Conservation (phyloP, 2,888 invertebrate species). For the Aleiodes alternator region DNA sequence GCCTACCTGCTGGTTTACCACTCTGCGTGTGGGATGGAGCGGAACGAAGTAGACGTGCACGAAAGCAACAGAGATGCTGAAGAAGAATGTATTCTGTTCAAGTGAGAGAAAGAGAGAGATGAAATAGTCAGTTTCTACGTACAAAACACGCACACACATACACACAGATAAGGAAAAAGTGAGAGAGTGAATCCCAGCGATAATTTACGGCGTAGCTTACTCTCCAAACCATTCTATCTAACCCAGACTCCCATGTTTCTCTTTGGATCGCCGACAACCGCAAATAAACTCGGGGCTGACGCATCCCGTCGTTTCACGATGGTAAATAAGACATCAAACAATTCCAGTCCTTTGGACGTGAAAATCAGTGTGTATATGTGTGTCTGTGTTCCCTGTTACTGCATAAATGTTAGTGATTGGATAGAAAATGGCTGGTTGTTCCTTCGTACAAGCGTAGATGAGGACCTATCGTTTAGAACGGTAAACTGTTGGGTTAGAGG, state of each 20-base stretch:
- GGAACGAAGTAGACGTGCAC: slow-evolving; percentile 28
- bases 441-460: slow-evolving; percentile 27
- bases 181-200: slow-evolving; percentile 39
- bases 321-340: slow-evolving; percentile 73
- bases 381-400: slow-evolving; percentile 3
- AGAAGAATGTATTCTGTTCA: neutral
- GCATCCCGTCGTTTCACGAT: slow-evolving; percentile 56
- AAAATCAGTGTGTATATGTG: slow-evolving; percentile 34
- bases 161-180: slow-evolving; percentile 8
- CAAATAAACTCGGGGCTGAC: slow-evolving; percentile 67
- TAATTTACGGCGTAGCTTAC: slow-evolving; percentile 50
- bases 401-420: neutral
- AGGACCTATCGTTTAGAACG: slow-evolving; percentile 35
- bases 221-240: slow-evolving; percentile 46
- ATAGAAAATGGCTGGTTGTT: slow-evolving; percentile 34
- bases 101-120: neutral
- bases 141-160: slow-evolving; percentile 1
- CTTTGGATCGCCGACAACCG: slow-evolving; percentile 55
- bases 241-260: slow-evolving; percentile 63
- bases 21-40: slow-evolving; percentile 24
- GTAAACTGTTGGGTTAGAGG: slow-evolving; percentile 41
- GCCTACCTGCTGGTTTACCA: slow-evolving; percentile 45
- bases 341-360: slow-evolving; percentile 60
- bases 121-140: neutral
- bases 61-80: slow-evolving; percentile 22